Evolutionary conservation across 2,888 invertebrate species (phyloP), one percentile per base, ranked within the genome.

Genomic region (Lithophane ornitopus): DNA sequence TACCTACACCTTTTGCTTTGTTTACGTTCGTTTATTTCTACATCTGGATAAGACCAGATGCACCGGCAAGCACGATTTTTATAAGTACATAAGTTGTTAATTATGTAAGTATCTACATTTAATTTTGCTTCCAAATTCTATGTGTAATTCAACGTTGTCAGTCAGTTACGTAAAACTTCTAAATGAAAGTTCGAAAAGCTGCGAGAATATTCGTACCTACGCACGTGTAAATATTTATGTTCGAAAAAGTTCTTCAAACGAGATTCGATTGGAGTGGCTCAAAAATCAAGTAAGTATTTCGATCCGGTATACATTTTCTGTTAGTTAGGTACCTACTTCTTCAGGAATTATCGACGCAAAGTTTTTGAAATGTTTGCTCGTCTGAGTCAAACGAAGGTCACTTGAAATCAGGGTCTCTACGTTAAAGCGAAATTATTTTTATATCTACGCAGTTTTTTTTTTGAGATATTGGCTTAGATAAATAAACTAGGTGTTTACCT

Each of bases 201-300:
- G 41, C 34, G 41, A 72, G n/a, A 41, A 65, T 28, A 46, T 67
- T 46, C 44, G 22, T 22, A n/a, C n/a, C n/a, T n/a, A 63, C 69
- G 44, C n/a, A 28, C 46, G 26, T 70, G 78, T 77, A 77, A 77
- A 78, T 78, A 71, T 78, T 78, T 70, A 78, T 78, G 46, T 54
- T 54, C 26, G 3, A 22, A 46, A 39, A 78, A 70, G 58, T 77
- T 78, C 41, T 46, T 39, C 59, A 54, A 71, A 65, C 52, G 49
- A 63, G 66, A 63, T 75, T 52, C 41, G 28, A 66, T 76, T 71
- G 56, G 28, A 63, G 41, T 63, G 56, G 41, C 19, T 68, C 52
- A 56, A 71, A 79, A 68, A 68, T 75, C 63, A 68, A 80, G 52
- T 71, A 68, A 80, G 52, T 71, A 34, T 75, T 76, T 52, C 28